Evolutionary conservation across 2,113 vertebrate genomes (phyloP), one percentile per base, ranked within the genome.

Genomic region (Plotosus lineatus): DNA sequence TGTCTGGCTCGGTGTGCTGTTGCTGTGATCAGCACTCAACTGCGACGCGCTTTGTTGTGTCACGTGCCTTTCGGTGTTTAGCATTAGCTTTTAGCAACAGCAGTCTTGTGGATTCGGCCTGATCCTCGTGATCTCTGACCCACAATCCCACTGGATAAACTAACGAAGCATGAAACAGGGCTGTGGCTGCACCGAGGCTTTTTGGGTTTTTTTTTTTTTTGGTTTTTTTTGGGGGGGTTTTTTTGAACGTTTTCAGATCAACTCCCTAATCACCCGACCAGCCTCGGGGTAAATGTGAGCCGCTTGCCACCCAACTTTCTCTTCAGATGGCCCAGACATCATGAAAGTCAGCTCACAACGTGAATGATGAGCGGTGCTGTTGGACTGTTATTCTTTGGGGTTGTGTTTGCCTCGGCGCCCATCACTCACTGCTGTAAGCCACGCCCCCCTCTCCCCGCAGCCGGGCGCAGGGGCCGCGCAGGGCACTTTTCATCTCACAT

Each of bases 121-220:
- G 87, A 79, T 89, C 87, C 83, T 89, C 71, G 80, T 88, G 88
- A 90, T 89, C 89, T 86, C 81, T 90, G 87, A 90, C 86, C 86
- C 55, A 60, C 46, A 61, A 58, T 75, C 86, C 19, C 78, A 75
- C 88, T 68, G 87, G 85, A 88, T 90, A 88, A 90, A 90, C 87
- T 85, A 88, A 90, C 87, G 83, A 82, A 65, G 84, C 83, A 81
- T 89, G 86, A 82, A 88, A 87, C 88, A 90, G 88, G 84, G 19
- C 87, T 87, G 85, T 86, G 87, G 88, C 87, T 88, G 89, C 87
- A 90, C 40, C 36, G 23, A n/a, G 65, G 33, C 73, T 65, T 53
- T 63, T 46, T 44, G n/a, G n/a, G n/a, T n/a, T n/a, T n/a, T n/a
- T n/a, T n/a, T n/a, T n/a, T n/a, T n/a, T n/a, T n/a, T n/a, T n/a